Evolutionary conservation across 2,888 invertebrate genomes (phyloP).

Genomic region (Trissolcus brochymenae): DNA sequence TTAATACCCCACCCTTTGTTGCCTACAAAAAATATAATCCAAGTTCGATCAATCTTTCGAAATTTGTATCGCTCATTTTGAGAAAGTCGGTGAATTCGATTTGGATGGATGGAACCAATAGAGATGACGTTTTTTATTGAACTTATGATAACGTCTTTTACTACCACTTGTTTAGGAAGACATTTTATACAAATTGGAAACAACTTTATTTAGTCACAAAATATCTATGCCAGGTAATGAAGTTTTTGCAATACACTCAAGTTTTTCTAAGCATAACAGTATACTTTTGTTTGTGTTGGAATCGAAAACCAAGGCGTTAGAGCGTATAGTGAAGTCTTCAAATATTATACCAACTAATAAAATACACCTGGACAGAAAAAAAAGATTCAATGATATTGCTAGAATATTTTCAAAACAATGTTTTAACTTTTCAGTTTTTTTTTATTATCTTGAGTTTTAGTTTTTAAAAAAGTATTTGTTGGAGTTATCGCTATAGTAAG

Average conservation of each 20-base stretch:
- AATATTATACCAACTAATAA: slow-evolving; percentile 68
- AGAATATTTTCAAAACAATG: too few relatives aligned
- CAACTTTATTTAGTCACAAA: too few relatives aligned
- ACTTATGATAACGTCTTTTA: background rate
- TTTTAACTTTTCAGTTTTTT: too few relatives aligned
- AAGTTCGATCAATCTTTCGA: slow-evolving; percentile 1
- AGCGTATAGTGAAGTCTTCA: slow-evolving; percentile 70
- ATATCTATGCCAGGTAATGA: too few relatives aligned
- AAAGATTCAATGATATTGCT: background rate
- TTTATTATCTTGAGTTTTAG: too few relatives aligned
- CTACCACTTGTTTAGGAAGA: too few relatives aligned
- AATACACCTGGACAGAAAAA: slow-evolving; percentile 66
- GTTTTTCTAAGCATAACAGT: slow-evolving; percentile 35
- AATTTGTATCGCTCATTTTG: slow-evolving; percentile 7
- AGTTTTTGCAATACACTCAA: slow-evolving; percentile 23
- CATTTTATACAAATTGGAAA: too few relatives aligned
- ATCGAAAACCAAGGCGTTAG: slow-evolving; percentile 63
- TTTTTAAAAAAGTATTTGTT: too few relatives aligned
- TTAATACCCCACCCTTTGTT: slow-evolving; percentile 48
- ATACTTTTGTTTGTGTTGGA: slow-evolving; percentile 46
- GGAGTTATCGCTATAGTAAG: background rate
- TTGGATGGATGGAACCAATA: background rate
- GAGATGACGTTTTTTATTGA: background rate
- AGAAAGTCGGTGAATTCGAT: background rate
- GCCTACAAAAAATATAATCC: slow-evolving; percentile 28